phyloP scores from a whole-genome alignment of 2,797 vertebrate species.

The Cryptoblepharus egeriae region DNA sequence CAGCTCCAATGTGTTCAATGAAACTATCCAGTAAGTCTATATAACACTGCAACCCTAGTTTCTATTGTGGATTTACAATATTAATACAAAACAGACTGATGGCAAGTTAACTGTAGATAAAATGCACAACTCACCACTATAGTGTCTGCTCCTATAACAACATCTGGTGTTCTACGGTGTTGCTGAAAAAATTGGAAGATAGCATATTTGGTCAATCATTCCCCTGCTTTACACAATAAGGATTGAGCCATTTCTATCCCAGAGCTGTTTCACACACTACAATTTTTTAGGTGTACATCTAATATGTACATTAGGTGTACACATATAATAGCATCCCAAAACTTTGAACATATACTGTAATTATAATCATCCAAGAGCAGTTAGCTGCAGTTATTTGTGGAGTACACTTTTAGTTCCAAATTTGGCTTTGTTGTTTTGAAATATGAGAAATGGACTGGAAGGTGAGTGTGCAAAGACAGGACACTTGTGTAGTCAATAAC shows the following conservation, averaged over 20 bases:
- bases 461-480: too few species aligned
- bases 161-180: slow-evolving; percentile 88
- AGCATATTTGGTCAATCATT: neutral
- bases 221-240: neutral
- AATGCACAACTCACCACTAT: slow-evolving; percentile 87
- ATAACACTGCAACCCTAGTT: neutral
- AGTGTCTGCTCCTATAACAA: slow-evolving; percentile 97
- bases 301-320: too few species aligned
- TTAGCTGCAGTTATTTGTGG: neutral
- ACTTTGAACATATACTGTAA: neutral
- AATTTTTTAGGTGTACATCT: neutral
- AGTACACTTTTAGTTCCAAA: neutral
- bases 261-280: neutral
- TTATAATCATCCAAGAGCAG: neutral
- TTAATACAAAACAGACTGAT: neutral
- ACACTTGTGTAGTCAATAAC: too few species aligned
- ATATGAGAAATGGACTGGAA: neutral
- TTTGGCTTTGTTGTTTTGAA: neutral
- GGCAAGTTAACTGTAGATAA: neutral
- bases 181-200: slow-evolving; percentile 77
- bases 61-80: neutral
- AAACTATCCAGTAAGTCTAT: too few species aligned
- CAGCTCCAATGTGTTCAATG: neutral
- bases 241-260: neutral
- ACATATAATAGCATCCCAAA: neutral